Evolutionary conservation across 2,888 invertebrate genomes (phyloP), one percentile per base, ranked within the genome.

Genomic region (Apoda limacodes): DNA sequence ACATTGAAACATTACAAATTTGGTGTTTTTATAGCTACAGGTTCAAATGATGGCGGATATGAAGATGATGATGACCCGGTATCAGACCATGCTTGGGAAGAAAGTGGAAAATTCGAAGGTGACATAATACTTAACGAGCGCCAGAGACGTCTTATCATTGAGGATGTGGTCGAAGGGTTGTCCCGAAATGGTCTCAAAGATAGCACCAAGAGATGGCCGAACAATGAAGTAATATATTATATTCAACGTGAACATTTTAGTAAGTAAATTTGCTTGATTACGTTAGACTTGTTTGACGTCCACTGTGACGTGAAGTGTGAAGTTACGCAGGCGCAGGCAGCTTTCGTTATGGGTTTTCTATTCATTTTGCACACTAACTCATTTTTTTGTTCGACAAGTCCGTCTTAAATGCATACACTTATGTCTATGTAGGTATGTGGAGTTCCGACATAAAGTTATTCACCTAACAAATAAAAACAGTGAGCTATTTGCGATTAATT

Each of bases 21-120:
- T 22, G 7, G 11, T 21, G 11, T 9, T 22, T 5, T 12, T 12
- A 17, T 12, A 26, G 4, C 51, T 45, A 34, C 39, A 62, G 61
- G 60, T 56, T 70, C 67, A 28, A 57, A 54, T 4, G 52, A 55
- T 27, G 51, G 63, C 9, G 62, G 64, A 11, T 53, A 49, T 25
- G 55, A 63, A 10, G 54, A 50, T 28, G 76, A 76, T 17, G 68
- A 66, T 2, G 69, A 69, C 11, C 30, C 43, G 1, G 45, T 60
- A 22, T 62, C 69, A 15, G 78, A 76, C 31, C 58, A 81, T 34
- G 74, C 81, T 4, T 82, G 82, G 76, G 80, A 81, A 42, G 67
- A 72, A 19, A 82, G 82, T 38, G 82, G 81, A 5, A 74, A 81
- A 44, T 82, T 83, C 34, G 83, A 83, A 43, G 83, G 83, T 7